Evolutionary conservation across 2,113 vertebrate species (phyloP), one percentile per base, ranked within the genome.

Genomic region (Henicopernis longicauda): DNA sequence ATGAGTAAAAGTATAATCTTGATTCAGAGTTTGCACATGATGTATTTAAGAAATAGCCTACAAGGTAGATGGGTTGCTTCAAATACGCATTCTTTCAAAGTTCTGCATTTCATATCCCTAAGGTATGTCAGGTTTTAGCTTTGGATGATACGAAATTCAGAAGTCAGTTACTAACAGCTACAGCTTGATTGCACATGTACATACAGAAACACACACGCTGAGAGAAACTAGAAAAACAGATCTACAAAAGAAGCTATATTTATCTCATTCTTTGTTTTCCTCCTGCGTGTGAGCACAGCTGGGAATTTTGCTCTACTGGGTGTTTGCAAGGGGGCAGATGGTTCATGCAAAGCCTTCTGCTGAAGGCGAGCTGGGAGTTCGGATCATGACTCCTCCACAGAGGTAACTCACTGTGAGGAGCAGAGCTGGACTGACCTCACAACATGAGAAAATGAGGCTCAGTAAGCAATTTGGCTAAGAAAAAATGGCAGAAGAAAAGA

Each of bases 361-460:
- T 67, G 74, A 61, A 78, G 44, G 65, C 0, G 0, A 55, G 50
- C 54, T 63, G 77, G 26, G 66, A 79, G n/a, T 47, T 81, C 0
- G 0, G 87, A 80, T 90, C 85, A 66, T 0, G 25, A 23, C 84
- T 91, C 66, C 87, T 93, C 44, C 62, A 17, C 78, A 76, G 90
- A 73, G 82, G 66, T 65, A 54, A 42, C 92, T 73, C 90, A 86
- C 95, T 93, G 85, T 96, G 96, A 96, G 93, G 42, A 93, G 85
- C 90, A 94, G 82, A 67, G 90, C 79, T 78, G 52, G 23, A 19
- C 85, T 92, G 90, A 94, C 95, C 95, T 94, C 90, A 70, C 89
- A 67, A 67, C 90, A 47, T 50, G 89, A 93, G 63, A 86, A 86
- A 90, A 95, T 25, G 18, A 88, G 69, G 31, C 73, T 59, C 59